phyloP scores from a whole-genome alignment of 1,140 invertebrate species.

The Telenomus remus region DNA sequence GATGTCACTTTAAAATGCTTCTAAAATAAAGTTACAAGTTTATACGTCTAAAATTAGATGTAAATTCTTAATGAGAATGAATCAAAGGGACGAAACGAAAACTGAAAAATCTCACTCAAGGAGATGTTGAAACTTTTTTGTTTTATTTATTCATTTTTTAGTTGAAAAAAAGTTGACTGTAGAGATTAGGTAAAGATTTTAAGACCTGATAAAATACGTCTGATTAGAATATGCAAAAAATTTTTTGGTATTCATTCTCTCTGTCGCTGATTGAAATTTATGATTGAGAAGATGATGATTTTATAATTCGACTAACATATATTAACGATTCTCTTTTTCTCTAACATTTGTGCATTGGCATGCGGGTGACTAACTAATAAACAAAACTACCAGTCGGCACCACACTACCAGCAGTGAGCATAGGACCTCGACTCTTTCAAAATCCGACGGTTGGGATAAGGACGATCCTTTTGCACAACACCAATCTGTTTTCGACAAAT shows the following conservation, averaged over 20 bases:
- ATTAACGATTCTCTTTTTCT: conserved; percentile 53
- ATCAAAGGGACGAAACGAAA: too few relatives aligned
- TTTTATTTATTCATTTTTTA: too few relatives aligned
- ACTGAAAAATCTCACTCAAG: too few relatives aligned
- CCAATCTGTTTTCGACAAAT: conserved; percentile 73
- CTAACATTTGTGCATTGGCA: conserved; percentile 65
- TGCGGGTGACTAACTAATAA: conserved; percentile 67
- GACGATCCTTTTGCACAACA: conserved; percentile 65
- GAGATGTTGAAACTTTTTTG: too few relatives aligned
- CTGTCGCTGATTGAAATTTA: not conserved
- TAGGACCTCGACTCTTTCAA: conserved; percentile 72
- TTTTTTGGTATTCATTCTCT: not conserved
- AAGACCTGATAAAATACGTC: too few relatives aligned
- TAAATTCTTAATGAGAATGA: too few relatives aligned
- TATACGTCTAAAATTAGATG: too few relatives aligned
- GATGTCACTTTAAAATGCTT: too few relatives aligned
- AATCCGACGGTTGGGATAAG: conserved; percentile 72
- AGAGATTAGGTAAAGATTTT: too few relatives aligned
- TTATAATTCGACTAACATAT: conserved; percentile 38
- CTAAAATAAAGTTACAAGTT: too few relatives aligned
- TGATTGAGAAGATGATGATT: not conserved
- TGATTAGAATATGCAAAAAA: too few relatives aligned
- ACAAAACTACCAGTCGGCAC: conserved; percentile 68
- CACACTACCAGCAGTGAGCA: conserved; percentile 74
- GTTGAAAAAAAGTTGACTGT: too few relatives aligned